phyloP scores from a whole-genome alignment of 2,888 invertebrate genomes.

The Halocaridina rubra region DNA sequence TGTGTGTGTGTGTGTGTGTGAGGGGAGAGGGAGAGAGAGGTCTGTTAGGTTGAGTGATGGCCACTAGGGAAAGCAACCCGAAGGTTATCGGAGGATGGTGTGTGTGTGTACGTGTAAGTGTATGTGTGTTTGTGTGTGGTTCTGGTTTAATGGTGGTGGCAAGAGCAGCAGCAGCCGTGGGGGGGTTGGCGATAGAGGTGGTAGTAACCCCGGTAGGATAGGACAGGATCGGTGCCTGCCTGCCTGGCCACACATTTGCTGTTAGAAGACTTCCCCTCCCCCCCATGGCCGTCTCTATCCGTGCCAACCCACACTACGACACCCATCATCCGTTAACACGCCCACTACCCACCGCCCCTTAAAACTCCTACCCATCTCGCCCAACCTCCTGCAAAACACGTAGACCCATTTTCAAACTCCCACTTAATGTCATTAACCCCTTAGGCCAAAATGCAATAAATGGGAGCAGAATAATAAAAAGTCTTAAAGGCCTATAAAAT shows the following conservation, averaged over 20 bases:
- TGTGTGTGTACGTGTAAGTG: conserved; percentile 2
- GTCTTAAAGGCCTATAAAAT: too few species aligned
- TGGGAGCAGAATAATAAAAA: too few species aligned
- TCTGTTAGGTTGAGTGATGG: not conserved
- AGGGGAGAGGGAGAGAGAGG: not conserved
- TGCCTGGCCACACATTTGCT: not conserved
- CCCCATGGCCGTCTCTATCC: not conserved
- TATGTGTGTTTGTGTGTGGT: not conserved
- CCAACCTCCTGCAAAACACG: not conserved
- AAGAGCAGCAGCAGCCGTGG: not conserved
- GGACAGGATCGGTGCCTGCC: not conserved
- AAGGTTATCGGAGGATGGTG: not conserved
- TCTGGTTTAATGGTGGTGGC: not conserved
- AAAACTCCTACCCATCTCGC: not conserved
- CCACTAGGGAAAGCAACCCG: not conserved
- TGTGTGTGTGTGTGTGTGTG: too few species aligned
- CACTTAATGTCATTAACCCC: too few species aligned
- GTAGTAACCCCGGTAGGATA: not conserved
- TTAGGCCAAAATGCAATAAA: too few species aligned
- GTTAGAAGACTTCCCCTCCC: not conserved
- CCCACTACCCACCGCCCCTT: not conserved
- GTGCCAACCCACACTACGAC: not conserved
- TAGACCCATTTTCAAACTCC: too few species aligned
- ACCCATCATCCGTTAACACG: not conserved
- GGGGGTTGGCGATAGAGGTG: not conserved